A percentile compares a stretch with the other conserved stretches of the same genome.
phyloP scores from a whole-genome alignment of 2,888 invertebrate genomes.

The Notodonta ziczac region DNA sequence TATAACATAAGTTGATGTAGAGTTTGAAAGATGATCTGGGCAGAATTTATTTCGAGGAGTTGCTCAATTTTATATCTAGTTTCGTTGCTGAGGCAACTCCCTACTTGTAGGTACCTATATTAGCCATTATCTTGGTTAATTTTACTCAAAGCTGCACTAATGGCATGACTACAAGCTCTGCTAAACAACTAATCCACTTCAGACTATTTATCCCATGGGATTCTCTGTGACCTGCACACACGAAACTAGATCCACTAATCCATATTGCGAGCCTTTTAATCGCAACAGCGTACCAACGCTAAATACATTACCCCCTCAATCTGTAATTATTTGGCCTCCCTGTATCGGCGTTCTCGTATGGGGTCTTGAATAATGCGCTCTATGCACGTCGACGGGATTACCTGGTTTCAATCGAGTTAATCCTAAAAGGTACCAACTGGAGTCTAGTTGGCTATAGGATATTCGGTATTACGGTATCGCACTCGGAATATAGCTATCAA shows the following conservation, averaged over 20 bases:
- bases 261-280: conserved; percentile 2
- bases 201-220: background rate
- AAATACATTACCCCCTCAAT: conserved; percentile 12
- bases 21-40: conserved; percentile 15
- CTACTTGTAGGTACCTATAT: too few species aligned
- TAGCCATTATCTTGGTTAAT: too few species aligned
- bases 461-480: conserved; percentile 12
- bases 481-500: conserved; percentile 13
- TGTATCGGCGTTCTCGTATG: conserved; percentile 26
- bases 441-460: background rate
- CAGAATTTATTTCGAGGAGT: conserved; percentile 1
- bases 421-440: conserved; percentile 21
- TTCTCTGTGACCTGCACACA: background rate
- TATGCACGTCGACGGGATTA: conserved; percentile 22
- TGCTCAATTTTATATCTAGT: too few species aligned
- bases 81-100: too few species aligned
- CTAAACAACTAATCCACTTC: background rate
- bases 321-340: conserved; percentile 33
- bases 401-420: conserved; percentile 37
- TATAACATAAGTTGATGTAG: conserved; percentile 17
- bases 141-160: background rate
- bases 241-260: background rate
- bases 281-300: background rate
- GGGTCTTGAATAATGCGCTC: conserved; percentile 32
- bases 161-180: background rate